A percentile compares a stretch with the other conserved stretches of the same genome.
These are phyloP conservation scores for Ptychodera flava DNA, from an alignment of 35 echinoderm and acorn worm species.

Conservation along the genomic window DNA sequence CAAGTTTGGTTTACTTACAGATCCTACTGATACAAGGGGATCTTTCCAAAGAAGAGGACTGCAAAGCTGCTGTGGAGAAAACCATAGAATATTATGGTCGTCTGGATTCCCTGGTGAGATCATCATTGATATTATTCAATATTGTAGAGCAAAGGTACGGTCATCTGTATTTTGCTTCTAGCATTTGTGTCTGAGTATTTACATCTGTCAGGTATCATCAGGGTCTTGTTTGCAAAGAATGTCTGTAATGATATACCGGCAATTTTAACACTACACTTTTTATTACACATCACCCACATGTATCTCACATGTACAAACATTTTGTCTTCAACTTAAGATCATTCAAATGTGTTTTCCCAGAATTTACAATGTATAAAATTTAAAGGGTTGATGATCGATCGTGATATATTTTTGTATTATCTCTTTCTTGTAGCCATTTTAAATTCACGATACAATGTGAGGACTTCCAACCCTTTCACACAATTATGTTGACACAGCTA, in stretches of 20 bases:
- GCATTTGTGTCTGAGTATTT: neutral
- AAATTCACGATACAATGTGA: neutral
- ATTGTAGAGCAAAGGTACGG: neutral
- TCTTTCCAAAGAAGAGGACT: conserved; percentile 37
- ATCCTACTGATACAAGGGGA: conserved; percentile 41
- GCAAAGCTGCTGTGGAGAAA: conserved; percentile 34
- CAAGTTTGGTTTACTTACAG: conserved; percentile 21
- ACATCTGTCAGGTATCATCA: neutral
- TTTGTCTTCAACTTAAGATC: no score
- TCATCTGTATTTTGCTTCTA: neutral
- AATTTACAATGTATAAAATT: no score
- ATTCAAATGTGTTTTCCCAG: no score
- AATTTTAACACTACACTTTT: neutral
- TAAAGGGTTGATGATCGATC: no score
- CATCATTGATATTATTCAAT: neutral
- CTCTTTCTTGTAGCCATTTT: no score
- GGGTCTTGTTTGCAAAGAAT: neutral
- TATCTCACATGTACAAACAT: neutral
- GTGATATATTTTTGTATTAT: no score
- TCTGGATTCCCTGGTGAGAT: conserved; percentile 57
- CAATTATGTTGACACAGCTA: neutral
- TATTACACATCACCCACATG: no score
- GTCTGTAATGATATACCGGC: neutral
- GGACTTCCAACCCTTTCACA: neutral
- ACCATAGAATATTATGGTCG: conserved; percentile 42